These are phyloP conservation scores for Echinops telfairi DNA, from an alignment of 2,113 vertebrate genomes.

Conservation along the genomic window DNA sequence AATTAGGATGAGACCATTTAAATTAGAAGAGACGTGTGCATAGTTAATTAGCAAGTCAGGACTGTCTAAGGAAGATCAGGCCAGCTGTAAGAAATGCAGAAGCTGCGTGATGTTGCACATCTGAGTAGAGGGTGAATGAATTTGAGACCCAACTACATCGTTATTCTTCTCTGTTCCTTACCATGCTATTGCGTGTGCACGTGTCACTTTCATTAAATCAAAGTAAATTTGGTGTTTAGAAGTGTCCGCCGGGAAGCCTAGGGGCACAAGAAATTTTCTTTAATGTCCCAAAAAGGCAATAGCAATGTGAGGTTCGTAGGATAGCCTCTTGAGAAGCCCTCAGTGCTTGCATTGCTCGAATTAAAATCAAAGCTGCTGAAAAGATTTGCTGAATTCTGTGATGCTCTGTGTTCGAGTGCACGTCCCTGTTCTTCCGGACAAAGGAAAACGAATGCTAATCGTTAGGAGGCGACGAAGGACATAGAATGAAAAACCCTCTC, in stretches of 20 bases:
- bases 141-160: neutral
- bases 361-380: constrained; percentile 79
- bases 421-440: neutral
- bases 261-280: constrained; percentile 82
- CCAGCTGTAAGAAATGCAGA: constrained; percentile 3
- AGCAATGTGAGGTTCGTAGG: constrained; percentile 80
- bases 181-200: constrained; percentile 49
- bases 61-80: neutral
- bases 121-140: constrained; percentile 17
- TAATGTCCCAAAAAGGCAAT: constrained; percentile 83
- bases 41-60: constrained; percentile 50
- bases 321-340: constrained; percentile 81
- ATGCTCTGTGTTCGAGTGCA: constrained; percentile 28
- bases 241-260: constrained; percentile 80
- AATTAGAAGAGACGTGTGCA: constrained; percentile 63
- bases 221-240: constrained; percentile 79
- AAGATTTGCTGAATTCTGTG: constrained; percentile 52
- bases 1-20: constrained; percentile 49
- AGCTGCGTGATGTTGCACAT: neutral
- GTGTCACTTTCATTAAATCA: constrained; percentile 79
- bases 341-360: constrained; percentile 72
- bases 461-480: neutral
- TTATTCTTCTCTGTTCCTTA: constrained; percentile 64
- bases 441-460: neutral
- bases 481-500: constrained; percentile 20